Base-by-base conservation (phyloP, 2,113 vertebrate genomes). In the Trematomus loennbergii region DNA sequence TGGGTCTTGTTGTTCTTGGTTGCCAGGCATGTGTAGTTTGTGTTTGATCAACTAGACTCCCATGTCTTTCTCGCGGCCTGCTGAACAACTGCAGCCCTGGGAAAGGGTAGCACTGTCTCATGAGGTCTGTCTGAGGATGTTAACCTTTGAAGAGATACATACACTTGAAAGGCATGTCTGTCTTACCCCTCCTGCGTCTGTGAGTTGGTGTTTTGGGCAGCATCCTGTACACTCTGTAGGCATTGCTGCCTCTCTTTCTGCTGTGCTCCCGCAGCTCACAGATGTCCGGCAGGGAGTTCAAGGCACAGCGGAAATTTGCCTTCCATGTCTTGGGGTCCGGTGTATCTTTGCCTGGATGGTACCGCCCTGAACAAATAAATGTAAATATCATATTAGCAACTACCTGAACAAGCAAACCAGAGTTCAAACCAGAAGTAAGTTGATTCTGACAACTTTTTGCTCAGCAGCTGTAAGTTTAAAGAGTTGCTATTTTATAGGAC, bases 321-420 rank as follows among this genome's bases (percentile, higher is more conserved):
- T 96, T 96, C 95, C 95, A 96, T 0, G 95, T 96, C 85, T 96
- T 96, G 7, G 95, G 95, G 71, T 96, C 95, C 0, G 95, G 94
- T 12, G 92, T 91, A 88, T 96, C 94, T 87, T 89, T 90, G 18
- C 88, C 94, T n/a, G 94, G 95, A 63, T 73, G 93, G 73, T 94
- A 95, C 53, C 93, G 82, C 62, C 95, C 95, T 90, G 20, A 73
- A 60, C 43, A 17, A 2, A 22, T 40, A 13, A 29, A 36, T 1
- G 54, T 1, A 52, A 8, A 20, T 11, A 40, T 40, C 5, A 9
- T 40, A 40, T 40, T 8, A 8, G 8, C 36, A 40, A 40, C 36
- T 40, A 40, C 36, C 36, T 40, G 36, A 40, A 40, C 5, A 40
- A 40, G 36, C 36, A 7, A 4, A 29, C 8, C 36, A 40, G 36